Conservation (phyloP, 2,113 vertebrate species). For the Oreamnos americanus region DNA sequence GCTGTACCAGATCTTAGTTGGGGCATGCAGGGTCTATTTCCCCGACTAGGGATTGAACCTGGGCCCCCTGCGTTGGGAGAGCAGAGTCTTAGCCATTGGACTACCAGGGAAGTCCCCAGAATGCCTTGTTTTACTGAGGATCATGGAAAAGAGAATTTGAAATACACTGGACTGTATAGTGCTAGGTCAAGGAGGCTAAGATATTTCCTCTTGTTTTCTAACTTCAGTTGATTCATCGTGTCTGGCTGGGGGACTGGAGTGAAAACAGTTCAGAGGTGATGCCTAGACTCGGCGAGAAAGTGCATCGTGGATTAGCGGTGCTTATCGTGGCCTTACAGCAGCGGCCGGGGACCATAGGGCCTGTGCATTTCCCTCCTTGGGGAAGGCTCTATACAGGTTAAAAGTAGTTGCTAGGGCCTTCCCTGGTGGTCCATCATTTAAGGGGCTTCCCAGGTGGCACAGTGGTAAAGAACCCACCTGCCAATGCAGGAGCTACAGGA, state of each 20-base stretch:
- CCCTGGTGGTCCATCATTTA: not conserved
- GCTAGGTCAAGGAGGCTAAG: not conserved
- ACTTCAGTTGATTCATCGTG: not conserved
- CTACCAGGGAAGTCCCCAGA: not conserved
- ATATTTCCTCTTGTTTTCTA: not conserved
- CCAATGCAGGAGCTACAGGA: not conserved
- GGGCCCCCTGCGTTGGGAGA: not conserved
- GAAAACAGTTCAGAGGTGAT: not conserved
- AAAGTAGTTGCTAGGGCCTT: not conserved
- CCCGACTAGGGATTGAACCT: not conserved
- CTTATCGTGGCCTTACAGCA: not conserved
- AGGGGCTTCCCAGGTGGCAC: not conserved
- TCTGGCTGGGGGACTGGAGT: not conserved
- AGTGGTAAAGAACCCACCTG: not conserved
- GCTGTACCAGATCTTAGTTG: not conserved
- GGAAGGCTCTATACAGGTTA: not conserved
- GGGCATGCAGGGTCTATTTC: not conserved
- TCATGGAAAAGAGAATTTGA: not conserved
- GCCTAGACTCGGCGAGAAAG: not conserved
- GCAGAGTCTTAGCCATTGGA: not conserved
- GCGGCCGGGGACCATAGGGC: rapidly evolving
- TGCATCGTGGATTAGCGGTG: not conserved
- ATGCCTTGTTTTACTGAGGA: not conserved
- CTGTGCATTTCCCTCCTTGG: no score
- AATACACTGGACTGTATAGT: not conserved